Base-by-base conservation (phyloP, 2,797 vertebrate species). In the Babyrousa celebensis region DNA sequence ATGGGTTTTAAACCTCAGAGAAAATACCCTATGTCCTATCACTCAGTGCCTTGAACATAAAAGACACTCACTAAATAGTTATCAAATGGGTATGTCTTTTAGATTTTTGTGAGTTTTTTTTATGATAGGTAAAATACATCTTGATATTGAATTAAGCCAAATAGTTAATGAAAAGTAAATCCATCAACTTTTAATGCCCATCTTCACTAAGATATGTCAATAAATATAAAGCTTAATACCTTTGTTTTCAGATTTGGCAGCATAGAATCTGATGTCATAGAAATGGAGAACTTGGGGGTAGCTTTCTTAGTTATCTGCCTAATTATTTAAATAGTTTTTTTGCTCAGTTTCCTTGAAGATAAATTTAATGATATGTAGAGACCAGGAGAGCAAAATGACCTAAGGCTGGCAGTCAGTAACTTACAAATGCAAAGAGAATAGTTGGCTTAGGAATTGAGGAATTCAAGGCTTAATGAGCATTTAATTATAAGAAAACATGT, bases 241-340 rank as follows among this genome's bases (percentile, higher is more conserved):
- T 21, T 27, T 86, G 25, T 85, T 85, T 89, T 88, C 12, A 62
- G 36, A 70, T 85, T 77, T 70, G 65, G 32, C 27, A 85, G 67
- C 43, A 32, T 56, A 36, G 27, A 65, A 84, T 75, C 40, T 48
- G 1, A 4, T 43, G 6, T 16, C 7, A 32, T 58, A 43, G 1
- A n/a, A 15, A 2, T 54, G 67, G 48, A 60, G 12, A 85, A 29
- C 18, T 40, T 72, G 18, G 2, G 14, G 43, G 43, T 48, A 48
- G 43, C 43, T 52, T 54, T 74, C 36, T 89, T 12, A 20, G 54
- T 63, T 95, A 95, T 89, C 95, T 89, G 74, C 27, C 56, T 75
- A 90, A 95, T 58, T 94, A 8, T 62, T 68, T 90, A 70, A 5
- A 83, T 3, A 91, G 2, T 10, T 80, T 62, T 82, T 82, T 85